Conservation (phyloP, 30 jellyfish, hydroid and myxozoan genomes). For the Aurelia sp. region DNA sequence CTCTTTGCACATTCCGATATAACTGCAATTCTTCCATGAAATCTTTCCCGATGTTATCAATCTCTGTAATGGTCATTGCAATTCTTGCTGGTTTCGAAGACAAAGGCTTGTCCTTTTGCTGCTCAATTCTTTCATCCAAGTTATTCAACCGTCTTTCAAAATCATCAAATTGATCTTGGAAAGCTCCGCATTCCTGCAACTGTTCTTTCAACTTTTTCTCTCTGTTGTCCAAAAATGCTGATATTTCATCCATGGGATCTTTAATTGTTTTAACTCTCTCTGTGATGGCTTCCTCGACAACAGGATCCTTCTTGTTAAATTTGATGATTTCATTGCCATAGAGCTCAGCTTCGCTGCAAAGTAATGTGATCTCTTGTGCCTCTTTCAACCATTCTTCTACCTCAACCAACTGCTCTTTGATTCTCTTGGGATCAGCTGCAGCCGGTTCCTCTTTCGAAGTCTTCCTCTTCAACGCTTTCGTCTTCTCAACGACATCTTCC, state of each 20-base stretch:
- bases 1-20: slow-evolving; percentile 54
- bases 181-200: slow-evolving; percentile 96
- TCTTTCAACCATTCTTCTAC: slow-evolving; percentile 86
- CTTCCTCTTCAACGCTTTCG: slow-evolving; percentile 65
- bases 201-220: slow-evolving; percentile 84
- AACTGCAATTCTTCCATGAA: slow-evolving; percentile 80
- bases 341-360: slow-evolving; percentile 90
- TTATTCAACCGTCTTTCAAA: slow-evolving; percentile 84
- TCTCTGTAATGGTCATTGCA: slow-evolving; percentile 75
- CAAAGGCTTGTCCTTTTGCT: slow-evolving; percentile 79
- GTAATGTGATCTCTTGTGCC: slow-evolving; percentile 69
- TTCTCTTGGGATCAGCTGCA: slow-evolving; percentile 91
- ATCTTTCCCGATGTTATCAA: slow-evolving; percentile 82
- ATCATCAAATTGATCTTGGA: slow-evolving; percentile 98
- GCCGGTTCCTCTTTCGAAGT: slow-evolving; percentile 79
- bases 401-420: slow-evolving; percentile 90
- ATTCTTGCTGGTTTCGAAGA: slow-evolving; percentile 88
- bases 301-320: slow-evolving; percentile 71
- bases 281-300: slow-evolving; percentile 57
- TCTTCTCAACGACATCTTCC: slow-evolving; percentile 62
- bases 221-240: slow-evolving; percentile 65
- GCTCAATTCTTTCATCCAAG: slow-evolving; percentile 78
- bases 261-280: slow-evolving; percentile 42
- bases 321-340: slow-evolving; percentile 72
- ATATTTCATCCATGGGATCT: slow-evolving; percentile 74